A percentile compares a stretch with the other conserved stretches of the same genome.
Evolutionary conservation across 2,113 vertebrate species (phyloP).

Genomic region (Cynopterus brachyotis): DNA sequence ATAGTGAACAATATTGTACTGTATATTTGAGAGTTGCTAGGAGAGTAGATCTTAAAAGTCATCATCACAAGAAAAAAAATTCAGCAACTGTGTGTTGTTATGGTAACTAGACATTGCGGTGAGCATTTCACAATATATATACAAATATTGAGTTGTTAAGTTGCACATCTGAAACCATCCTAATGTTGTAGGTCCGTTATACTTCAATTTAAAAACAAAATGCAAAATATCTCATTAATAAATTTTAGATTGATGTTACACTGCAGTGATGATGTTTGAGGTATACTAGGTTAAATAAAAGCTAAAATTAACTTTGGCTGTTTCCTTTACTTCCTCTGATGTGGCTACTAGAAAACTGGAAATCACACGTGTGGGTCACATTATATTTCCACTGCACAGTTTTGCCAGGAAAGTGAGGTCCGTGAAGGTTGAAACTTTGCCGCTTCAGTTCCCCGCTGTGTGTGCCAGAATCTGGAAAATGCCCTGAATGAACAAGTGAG

Average conservation of each 20-base stretch:
- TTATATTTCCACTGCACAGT: rapidly evolving
- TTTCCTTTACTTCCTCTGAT: not conserved
- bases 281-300: not conserved
- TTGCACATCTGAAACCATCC: not conserved
- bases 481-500: not conserved
- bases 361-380: not conserved
- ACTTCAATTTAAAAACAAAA: not conserved
- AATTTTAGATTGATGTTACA: not conserved
- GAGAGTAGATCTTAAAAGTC: not conserved
- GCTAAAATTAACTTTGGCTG: not conserved
- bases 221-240: not conserved
- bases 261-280: not conserved
- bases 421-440: rapidly evolving
- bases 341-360: not conserved
- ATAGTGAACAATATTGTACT: not conserved
- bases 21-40: not conserved
- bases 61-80: not conserved
- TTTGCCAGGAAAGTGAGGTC: not conserved
- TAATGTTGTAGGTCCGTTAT: not conserved
- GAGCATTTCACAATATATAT: too few species aligned
- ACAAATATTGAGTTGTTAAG: not conserved
- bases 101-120: not conserved
- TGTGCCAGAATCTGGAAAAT: not conserved
- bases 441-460: rapidly evolving
- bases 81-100: not conserved